Evolutionary conservation across 30 jellyfish, hydroid and myxozoan species (phyloP), one percentile per base, ranked within the genome.

Genomic region (Pseudorhiza aurosa): DNA sequence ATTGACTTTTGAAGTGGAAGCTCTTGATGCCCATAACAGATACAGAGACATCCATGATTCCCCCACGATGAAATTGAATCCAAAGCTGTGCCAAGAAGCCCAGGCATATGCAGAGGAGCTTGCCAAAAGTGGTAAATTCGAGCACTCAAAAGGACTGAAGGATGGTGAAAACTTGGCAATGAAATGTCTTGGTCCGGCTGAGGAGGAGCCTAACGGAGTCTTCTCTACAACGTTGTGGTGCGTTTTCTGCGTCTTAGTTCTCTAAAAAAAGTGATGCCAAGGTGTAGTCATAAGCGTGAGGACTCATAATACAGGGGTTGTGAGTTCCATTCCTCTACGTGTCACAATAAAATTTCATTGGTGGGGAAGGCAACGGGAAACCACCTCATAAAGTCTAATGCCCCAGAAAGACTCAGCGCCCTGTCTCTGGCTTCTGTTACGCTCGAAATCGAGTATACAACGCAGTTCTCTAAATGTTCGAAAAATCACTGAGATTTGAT

Each of bases 141-240:
- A 67, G 72, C 94, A 82, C 35, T 65, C 86, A 0, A 39, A 58
- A 37, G 76, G 57, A 14, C 24, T 43, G 11, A 50, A 40, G 5
- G 82, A 82, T 56, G 94, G 94, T 14, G 94, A 82, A 65, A 82
- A 82, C 56, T 55, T 82, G 47, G 94, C 94, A 11, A 82, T 82
- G 94, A 65, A 82, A 43, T 82, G 94, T 30, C 56, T 58, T 26
- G 89, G 81, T 22, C 89, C 95, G 4, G 63, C 86, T 26, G 97
- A 87, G 68, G 28, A 49, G 17, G 97, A 87, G 32, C 93, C 91
- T 18, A 74, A 36, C 37, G 97, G 97, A 8, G 51, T 65, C 0
- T 87, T 75, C 36, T 45, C 79, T 24, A 87, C 97, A 15, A 87
- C 90, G 14, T 51, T 87, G 47, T 87, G 97, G 97, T 87, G 55